These are phyloP conservation scores for Rachycentron canadum DNA, from an alignment of 2,797 vertebrate genomes.

Conservation along the genomic window DNA sequence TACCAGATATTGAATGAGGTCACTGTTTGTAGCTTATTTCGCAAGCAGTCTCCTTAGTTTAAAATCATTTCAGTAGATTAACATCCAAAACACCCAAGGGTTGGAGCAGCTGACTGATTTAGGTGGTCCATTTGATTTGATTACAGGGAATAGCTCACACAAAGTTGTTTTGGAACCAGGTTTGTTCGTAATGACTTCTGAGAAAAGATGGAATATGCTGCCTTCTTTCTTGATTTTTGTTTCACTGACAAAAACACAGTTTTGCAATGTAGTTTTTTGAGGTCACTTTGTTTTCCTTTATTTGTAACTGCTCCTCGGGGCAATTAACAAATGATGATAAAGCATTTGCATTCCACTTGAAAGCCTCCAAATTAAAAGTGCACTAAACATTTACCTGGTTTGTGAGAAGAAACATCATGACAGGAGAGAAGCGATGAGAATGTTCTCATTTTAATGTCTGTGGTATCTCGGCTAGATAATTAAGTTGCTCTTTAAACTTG, in stretches of 20 bases:
- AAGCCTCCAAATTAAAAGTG: no score
- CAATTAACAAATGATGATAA: constrained; percentile 66
- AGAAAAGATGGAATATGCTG: constrained; percentile 40
- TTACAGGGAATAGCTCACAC: constrained; percentile 35
- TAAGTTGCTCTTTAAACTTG: constrained; percentile 80
- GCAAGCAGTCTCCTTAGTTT: constrained; percentile 30
- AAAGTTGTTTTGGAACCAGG: constrained; percentile 46
- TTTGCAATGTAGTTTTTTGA: constrained; percentile 37
- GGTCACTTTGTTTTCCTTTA: constrained; percentile 43
- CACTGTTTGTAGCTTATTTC: constrained; percentile 44
- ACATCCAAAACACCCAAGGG: constrained; percentile 38
- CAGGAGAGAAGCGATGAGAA: constrained; percentile 41
- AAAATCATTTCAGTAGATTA: constrained; percentile 29
- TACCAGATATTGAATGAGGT: constrained; percentile 27
- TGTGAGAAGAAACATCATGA: constrained; percentile 31
- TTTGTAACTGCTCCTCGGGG: constrained; percentile 32
- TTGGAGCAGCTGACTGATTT: constrained; percentile 29
- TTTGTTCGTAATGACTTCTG: constrained; percentile 39
- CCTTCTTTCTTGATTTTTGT: constrained; percentile 46
- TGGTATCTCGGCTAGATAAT: constrained; percentile 75
- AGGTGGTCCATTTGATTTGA: constrained; percentile 58
- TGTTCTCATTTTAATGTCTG: constrained; percentile 70
- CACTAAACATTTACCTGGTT: constrained; percentile 33
- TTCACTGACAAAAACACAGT: constrained; percentile 43
- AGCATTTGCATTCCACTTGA: constrained; percentile 19